Evolutionary conservation across 1,140 invertebrate genomes (phyloP), one percentile per base, ranked within the genome.

Genomic region (Brachionus calyciflorus): DNA sequence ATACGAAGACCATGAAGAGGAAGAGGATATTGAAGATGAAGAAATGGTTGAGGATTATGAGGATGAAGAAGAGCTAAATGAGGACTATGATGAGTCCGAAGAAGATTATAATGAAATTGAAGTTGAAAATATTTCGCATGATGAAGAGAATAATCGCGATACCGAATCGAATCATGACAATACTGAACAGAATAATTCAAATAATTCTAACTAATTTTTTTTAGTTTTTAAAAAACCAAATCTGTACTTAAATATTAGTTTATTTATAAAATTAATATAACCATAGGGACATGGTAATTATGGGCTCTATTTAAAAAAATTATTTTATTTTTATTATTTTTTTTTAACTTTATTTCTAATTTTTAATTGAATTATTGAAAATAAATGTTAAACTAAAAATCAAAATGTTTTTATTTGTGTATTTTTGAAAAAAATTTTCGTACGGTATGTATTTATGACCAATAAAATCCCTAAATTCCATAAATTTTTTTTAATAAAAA

Each of bases 81-180:
- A 76, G 57, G 73, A 76, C 3, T 48, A 57, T 30, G 51, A 57
- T 12, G 49, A 55, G 24, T 55, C 40, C 3, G 73, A 76, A 12
- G 49, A 55, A 7, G 49, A 55, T 49, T n/a, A 40, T 21, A 46
- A 55, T 46, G 49, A 76, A 46, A 44, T 76, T 55, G 73, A 76
- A 14, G 28, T 65, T n/a, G 60, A 65, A 14, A 65, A 65, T 17
- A 65, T 65, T 24, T 65, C 60, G 2, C 28, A 65, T 65, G 60
- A 65, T 44, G 60, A 65, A 41, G 60, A 65, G n/a, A 24, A 19
- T 7, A 65, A 44, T 17, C 28, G 24, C 10, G 24, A 65, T 41
- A n/a, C 19, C 24, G 37, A 65, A 14, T 65, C 24, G 19, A 65
- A 65, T 37, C 21, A 44, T 65, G 37, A 46, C 24, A 44, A 44